Evolutionary conservation across 1,140 invertebrate species (phyloP), one percentile per base, ranked within the genome.

Genomic region (Condylostylus longicornis): DNA sequence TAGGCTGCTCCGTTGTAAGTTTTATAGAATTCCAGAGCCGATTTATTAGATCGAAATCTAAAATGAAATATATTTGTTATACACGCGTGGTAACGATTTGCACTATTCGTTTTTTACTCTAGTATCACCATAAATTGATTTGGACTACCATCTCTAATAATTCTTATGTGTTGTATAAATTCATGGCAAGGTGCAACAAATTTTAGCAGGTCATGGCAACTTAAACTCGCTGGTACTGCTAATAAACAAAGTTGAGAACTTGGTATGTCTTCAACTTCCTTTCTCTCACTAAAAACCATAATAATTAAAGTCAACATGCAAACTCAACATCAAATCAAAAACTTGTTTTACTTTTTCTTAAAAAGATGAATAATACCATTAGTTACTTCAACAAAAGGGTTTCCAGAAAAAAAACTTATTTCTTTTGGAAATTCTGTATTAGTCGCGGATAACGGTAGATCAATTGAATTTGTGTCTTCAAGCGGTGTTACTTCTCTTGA

Each of bases 81-180:
- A 25, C 5, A 27, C 10, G 18, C 8, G 29, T 5, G 4, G 15
- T 20, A 37, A 18, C n/a, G 4, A 2, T 10, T 3, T 29, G 10
- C 6, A 13, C 14, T 21, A n/a, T 17, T 14, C 2, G n/a, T 21
- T 19, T 12, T 59, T 64, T 50, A 88, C 61, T 89, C 94, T 14
- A 98, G 64, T 4, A 97, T 61, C 20, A 88, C 84, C 91, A 98
- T 96, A 51, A 97, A 99, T 51, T 95, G 90, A 65, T 98, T 97
- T 4, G 90, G 89, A 42, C 73, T 71, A 17, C 75, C 74, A 54
- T 82, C 78, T 28, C 88, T 69, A 23, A 99, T 77, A 32, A 99
- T 89, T 45, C 89, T 74, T 46, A 98, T 85, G 58, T 91, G 79
- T 47, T 84, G 75, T 35, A 98, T 88, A 46, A 86, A 79, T 40